Conservation (phyloP, 2,888 invertebrate species). For the Agonopterix arenella region DNA sequence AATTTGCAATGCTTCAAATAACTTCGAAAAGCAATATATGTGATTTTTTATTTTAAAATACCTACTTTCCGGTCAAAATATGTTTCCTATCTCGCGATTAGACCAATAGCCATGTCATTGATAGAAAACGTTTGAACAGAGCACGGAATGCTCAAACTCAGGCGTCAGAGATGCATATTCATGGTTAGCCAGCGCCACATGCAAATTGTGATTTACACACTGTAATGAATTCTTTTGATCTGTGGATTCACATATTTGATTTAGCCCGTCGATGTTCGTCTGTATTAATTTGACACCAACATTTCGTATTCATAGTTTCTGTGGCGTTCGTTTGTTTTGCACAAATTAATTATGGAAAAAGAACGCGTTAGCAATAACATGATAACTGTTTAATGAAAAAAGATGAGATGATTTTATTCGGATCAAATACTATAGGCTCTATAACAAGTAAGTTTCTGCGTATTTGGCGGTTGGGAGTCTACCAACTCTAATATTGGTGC, state of each 20-base stretch:
- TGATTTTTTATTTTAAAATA: too few relatives aligned
- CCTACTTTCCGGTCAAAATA: too few relatives aligned
- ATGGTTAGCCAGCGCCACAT: constrained; percentile 68
- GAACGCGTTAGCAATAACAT: neutral
- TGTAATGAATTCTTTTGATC: constrained; percentile 78
- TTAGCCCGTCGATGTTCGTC: constrained; percentile 67
- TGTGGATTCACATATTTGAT: constrained; percentile 76
- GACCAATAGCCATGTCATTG: too few relatives aligned
- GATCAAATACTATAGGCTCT: too few relatives aligned
- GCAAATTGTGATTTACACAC: constrained; percentile 76
- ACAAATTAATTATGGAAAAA: constrained; percentile 11
- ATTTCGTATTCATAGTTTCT: constrained; percentile 73
- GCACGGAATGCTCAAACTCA: constrained; percentile 62
- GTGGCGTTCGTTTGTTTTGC: constrained; percentile 43
- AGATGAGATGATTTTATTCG: too few relatives aligned
- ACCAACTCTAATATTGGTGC: too few relatives aligned
- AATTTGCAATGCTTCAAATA: too few relatives aligned
- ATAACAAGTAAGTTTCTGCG: too few relatives aligned
- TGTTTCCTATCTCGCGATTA: too few relatives aligned
- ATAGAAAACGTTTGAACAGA: constrained; percentile 31
- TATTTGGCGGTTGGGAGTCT: too few relatives aligned
- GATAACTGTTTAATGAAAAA: too few relatives aligned
- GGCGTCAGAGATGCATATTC: constrained; percentile 70
- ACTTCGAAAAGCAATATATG: too few relatives aligned
- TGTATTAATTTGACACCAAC: constrained; percentile 61